phyloP scores from a whole-genome alignment of 2,113 vertebrate species.

The Toxotes chatareus region DNA sequence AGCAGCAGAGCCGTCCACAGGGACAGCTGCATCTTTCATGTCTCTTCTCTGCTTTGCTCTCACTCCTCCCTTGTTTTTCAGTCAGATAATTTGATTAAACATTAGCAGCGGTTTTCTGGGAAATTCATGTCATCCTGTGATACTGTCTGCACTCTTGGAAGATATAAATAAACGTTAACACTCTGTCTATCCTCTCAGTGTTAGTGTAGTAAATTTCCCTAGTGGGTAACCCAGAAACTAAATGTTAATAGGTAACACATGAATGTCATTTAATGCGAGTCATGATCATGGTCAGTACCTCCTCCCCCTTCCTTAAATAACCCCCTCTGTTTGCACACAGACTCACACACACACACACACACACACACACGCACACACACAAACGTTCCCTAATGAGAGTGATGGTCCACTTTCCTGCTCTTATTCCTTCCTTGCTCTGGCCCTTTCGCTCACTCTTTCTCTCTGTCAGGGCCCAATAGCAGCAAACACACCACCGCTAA shows the following conservation, averaged over 20 bases:
- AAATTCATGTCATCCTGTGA: background rate
- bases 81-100: slow-evolving; percentile 48
- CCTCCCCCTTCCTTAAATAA: slow-evolving; percentile 53
- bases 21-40: slow-evolving; percentile 46
- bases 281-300: slow-evolving; percentile 54
- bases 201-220: slow-evolving; percentile 44
- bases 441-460: slow-evolving; percentile 58
- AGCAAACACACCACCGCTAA: slow-evolving; percentile 59
- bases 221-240: slow-evolving; percentile 52
- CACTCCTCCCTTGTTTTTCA: slow-evolving; percentile 1
- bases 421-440: slow-evolving; percentile 33
- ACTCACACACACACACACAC: slow-evolving; percentile 26
- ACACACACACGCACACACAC: slow-evolving; percentile 5
- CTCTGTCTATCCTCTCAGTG: slow-evolving; percentile 19
- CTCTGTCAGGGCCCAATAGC: slow-evolving; percentile 65
- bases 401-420: slow-evolving; percentile 48
- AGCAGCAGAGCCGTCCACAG: slow-evolving; percentile 25
- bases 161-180: slow-evolving; percentile 33
- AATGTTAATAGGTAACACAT: slow-evolving; percentile 74
- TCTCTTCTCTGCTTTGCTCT: background rate
- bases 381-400: slow-evolving; percentile 35
- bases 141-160: slow-evolving; percentile 1
- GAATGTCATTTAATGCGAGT: slow-evolving; percentile 60
- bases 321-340: slow-evolving; percentile 39
- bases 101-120: slow-evolving; percentile 17